Conservation (phyloP, 2,888 invertebrate genomes). For the Baronia brevicornis region DNA sequence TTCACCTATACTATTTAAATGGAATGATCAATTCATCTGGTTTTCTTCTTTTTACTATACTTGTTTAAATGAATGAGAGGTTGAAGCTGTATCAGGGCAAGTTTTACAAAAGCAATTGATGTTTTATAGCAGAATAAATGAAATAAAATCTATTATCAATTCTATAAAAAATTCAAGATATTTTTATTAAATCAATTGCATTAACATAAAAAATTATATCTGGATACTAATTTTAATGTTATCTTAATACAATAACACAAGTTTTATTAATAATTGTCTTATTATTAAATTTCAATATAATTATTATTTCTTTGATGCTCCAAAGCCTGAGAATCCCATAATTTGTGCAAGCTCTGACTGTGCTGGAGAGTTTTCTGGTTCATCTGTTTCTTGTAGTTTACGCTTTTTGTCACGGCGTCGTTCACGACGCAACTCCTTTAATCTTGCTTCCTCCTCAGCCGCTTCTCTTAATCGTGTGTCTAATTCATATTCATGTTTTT, state of each 20-base stretch:
- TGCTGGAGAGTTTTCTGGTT: conserved; percentile 62
- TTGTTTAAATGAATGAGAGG: no score
- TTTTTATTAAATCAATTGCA: no score
- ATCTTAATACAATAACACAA: not conserved
- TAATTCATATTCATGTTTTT: conserved; percentile 96
- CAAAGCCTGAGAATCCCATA: conserved; percentile 97
- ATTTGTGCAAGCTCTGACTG: conserved; percentile 88
- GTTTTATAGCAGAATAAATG: no score
- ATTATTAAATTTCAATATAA: not conserved
- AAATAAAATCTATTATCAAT: no score
- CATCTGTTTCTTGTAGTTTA: conserved; percentile 81
- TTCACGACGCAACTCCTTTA: conserved; percentile 91
- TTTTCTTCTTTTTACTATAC: no score
- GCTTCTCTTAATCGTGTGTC: conserved; percentile 93
- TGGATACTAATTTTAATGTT: not conserved
- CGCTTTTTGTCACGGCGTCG: conserved; percentile 92
- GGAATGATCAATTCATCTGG: no score
- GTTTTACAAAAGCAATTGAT: no score
- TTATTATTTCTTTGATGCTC: conserved; percentile 84
- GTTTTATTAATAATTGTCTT: not conserved
- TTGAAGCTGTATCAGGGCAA: no score
- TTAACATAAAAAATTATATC: no score
- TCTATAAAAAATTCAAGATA: no score
- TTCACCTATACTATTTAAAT: no score
- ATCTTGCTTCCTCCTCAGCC: conserved; percentile 96